Evolutionary conservation across 2,888 invertebrate genomes (phyloP).

Genomic region (Ditylenchus weischeri): DNA sequence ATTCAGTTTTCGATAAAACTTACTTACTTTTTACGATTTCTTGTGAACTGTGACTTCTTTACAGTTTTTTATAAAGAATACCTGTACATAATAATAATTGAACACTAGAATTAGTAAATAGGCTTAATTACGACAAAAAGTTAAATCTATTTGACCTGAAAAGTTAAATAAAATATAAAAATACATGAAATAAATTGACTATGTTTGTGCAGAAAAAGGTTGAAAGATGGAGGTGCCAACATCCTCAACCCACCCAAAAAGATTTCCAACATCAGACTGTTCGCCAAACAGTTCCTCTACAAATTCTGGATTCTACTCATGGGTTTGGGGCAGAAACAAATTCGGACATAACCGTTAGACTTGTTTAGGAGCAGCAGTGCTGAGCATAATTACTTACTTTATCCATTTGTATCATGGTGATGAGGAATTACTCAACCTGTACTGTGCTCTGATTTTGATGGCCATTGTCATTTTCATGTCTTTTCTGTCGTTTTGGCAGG

Average conservation of each 20-base stretch:
- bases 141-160: no score
- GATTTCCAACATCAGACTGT: conserved; percentile 39
- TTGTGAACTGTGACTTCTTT: no score
- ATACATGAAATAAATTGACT: no score
- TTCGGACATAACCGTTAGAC: neutral
- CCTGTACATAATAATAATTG: no score
- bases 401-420: conserved; percentile 54
- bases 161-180: no score
- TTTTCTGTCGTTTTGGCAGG: conserved; percentile 52
- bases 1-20: no score
- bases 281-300: conserved; percentile 53
- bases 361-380: conserved; percentile 41
- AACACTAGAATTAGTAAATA: no score
- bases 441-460: conserved; percentile 53
- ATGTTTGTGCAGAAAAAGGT: conserved; percentile 42
- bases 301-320: conserved; percentile 56
- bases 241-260: conserved; percentile 44
- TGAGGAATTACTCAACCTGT: conserved; percentile 54
- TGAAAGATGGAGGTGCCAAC: conserved; percentile 53
- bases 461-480: conserved; percentile 51
- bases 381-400: conserved; percentile 51
- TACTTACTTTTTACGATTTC: no score
- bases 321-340: conserved; percentile 24
- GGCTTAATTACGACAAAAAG: no score
- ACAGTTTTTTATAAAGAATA: no score